These are phyloP conservation scores for Conchocele bisecta DNA, from an alignment of 2,888 invertebrate genomes.

Conservation along the genomic window DNA sequence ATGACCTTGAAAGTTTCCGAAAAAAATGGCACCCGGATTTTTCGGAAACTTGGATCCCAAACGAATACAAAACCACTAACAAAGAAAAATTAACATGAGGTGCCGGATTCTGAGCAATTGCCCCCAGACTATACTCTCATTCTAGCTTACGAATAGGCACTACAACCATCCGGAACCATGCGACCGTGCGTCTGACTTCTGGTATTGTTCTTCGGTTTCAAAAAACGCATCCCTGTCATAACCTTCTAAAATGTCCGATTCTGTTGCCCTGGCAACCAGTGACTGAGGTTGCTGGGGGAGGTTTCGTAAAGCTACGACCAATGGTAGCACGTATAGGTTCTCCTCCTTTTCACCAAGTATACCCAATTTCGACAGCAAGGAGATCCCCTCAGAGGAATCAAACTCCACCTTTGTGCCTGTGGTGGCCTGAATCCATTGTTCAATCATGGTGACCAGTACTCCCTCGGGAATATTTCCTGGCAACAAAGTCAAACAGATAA, in stretches of 20 bases:
- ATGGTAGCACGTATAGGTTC: slow-evolving; percentile 74
- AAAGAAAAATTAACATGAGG: no score
- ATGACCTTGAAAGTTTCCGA: no score
- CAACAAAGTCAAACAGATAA: no score
- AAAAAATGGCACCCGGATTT: no score
- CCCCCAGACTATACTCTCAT: no score
- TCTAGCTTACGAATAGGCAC: no score
- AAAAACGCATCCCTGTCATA: slow-evolving; percentile 76
- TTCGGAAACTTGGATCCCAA: no score
- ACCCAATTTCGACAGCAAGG: slow-evolving; percentile 71
- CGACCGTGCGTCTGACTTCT: slow-evolving; percentile 69
- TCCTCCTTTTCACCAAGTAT: slow-evolving; percentile 69
- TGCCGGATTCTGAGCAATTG: no score
- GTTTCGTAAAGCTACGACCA: slow-evolving; percentile 74
- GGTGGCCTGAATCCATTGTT: slow-evolving; percentile 74
- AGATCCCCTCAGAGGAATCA: slow-evolving; percentile 73
- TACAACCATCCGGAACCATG: slow-evolving; percentile 76
- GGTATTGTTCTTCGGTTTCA: slow-evolving; percentile 76
- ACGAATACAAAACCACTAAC: no score
- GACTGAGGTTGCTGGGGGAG: slow-evolving; percentile 75
- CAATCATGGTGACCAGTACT: slow-evolving; percentile 69
- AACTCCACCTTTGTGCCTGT: slow-evolving; percentile 73
- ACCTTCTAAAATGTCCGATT: slow-evolving; percentile 78
- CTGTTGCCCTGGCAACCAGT: slow-evolving; percentile 69
- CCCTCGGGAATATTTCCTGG: slow-evolving; percentile 72